These are phyloP conservation scores for Scaptomyza montana DNA, from an alignment of 1,140 invertebrate species.

Conservation along the genomic window DNA sequence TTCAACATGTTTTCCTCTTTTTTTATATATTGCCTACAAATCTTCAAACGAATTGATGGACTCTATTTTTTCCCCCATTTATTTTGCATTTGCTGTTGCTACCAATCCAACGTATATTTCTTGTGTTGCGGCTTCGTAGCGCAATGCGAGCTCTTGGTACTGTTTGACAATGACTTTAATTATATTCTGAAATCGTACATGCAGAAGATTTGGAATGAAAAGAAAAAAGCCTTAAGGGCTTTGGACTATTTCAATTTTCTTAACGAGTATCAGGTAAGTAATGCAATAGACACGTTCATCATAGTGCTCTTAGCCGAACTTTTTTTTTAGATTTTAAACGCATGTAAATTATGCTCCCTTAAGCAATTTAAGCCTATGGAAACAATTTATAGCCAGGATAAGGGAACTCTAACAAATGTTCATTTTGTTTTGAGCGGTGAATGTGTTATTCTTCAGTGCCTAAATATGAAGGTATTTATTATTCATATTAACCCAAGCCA, in stretches of 20 bases:
- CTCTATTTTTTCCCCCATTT: conserved; percentile 50
- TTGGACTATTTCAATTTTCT: conserved; percentile 76
- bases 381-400: conserved; percentile 68
- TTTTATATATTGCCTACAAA: conserved; percentile 49
- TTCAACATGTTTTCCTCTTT: conserved; percentile 41
- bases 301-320: no score
- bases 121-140: conserved; percentile 43
- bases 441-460: conserved; percentile 74
- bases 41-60: conserved; percentile 61
- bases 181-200: conserved; percentile 55
- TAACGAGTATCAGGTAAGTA: conserved; percentile 59
- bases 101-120: conserved; percentile 52
- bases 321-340: conserved; percentile 13
- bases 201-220: conserved; percentile 67
- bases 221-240: conserved; percentile 65
- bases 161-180: conserved; percentile 59
- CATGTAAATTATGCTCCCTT: conserved; percentile 58
- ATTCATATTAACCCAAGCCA: background rate
- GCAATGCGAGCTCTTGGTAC: conserved; percentile 65
- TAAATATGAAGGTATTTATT: conserved; percentile 56
- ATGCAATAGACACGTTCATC: background rate
- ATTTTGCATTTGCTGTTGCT: conserved; percentile 48
- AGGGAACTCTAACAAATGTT: conserved; percentile 65
- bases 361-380: conserved; percentile 68
- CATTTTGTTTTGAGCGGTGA: conserved; percentile 79